Evolutionary conservation across 1,140 invertebrate species (phyloP).

Genomic region (Batillaria attramentaria): DNA sequence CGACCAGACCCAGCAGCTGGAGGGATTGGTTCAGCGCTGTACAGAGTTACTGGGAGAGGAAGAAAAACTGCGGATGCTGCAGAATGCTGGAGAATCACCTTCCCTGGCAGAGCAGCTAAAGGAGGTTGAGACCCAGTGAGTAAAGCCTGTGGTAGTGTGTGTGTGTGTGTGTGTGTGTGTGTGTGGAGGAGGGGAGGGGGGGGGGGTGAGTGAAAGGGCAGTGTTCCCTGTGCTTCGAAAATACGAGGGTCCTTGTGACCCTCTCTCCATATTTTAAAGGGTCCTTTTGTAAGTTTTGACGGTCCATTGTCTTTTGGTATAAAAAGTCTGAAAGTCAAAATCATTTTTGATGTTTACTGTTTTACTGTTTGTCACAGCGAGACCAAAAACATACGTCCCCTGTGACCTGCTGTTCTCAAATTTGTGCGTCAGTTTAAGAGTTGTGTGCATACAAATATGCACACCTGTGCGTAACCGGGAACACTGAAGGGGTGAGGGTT

Average conservation of each 20-base stretch:
- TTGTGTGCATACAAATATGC: too few species aligned
- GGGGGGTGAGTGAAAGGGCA: neutral
- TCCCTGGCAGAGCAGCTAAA: slow-evolving; percentile 49
- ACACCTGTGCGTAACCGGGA: too few species aligned
- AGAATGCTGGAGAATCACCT: slow-evolving; percentile 48
- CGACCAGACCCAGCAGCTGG: slow-evolving; percentile 41
- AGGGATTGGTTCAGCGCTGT: slow-evolving; percentile 48
- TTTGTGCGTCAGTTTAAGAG: too few species aligned
- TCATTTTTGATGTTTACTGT: neutral
- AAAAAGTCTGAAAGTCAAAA: too few species aligned
- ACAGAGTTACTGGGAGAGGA: slow-evolving; percentile 55
- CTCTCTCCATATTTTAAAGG: too few species aligned
- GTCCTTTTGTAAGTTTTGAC: neutral
- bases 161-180: neutral
- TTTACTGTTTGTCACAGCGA: neutral
- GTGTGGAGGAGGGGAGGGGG: neutral
- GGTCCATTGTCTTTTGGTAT: neutral
- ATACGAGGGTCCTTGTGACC: too few species aligned
- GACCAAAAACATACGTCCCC: too few species aligned
- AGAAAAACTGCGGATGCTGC: slow-evolving; percentile 46
- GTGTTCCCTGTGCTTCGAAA: neutral
- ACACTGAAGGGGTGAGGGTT: neutral
- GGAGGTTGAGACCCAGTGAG: slow-evolving; percentile 51
- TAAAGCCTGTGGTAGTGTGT: neutral
- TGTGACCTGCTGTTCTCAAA: too few species aligned